Evolutionary conservation across 2,888 invertebrate genomes (phyloP), one percentile per base, ranked within the genome.

Genomic region (Tinea semifulvella): DNA sequence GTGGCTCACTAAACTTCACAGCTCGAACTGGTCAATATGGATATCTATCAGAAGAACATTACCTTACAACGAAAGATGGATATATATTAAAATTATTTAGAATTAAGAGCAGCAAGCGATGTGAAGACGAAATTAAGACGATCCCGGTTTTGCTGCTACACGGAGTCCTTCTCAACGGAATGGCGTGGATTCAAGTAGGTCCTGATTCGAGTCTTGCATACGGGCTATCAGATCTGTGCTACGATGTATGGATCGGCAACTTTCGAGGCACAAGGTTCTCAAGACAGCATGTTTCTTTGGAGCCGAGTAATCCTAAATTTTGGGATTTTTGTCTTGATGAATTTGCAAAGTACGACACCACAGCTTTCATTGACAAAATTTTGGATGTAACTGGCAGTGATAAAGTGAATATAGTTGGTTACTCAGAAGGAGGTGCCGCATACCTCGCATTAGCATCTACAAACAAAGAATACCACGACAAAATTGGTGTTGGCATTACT

Each of bases 61-160:
- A 6, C 17, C 6, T 36, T 10, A 36, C 36, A 2, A 18, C 36
- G 2, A 3, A 36, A 7, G 36, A 36, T 10, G 36, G 36, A 36
- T 36, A 36, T 18, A 36, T 18, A 18, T 18, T 36, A 4, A 18
- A 17, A 14, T 7, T 18, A 16, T 36, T 36, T 10, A 16, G 46
- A 2, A 36, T 36, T 14, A 6, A 2, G 8, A 2, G 2, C 17
- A 36, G 36, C 10, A 4, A 8, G 4, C 16, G 18, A 18, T 36
- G 36, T 18, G 17, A 49, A 0, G 48, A 52, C 5, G 47, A 43
- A 7, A 47, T 50, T 17, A 56, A 47, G 19, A 47, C 50, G 7
- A 58, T 63, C 0, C 74, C 75, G 0, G 66, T 73, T 4, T 40
- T 76, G 2, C 56, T 75, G 13, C 65, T 71, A 66, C 75, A 73